phyloP scores from a whole-genome alignment of 2,888 invertebrate genomes.

The Creontiades dilutus region DNA sequence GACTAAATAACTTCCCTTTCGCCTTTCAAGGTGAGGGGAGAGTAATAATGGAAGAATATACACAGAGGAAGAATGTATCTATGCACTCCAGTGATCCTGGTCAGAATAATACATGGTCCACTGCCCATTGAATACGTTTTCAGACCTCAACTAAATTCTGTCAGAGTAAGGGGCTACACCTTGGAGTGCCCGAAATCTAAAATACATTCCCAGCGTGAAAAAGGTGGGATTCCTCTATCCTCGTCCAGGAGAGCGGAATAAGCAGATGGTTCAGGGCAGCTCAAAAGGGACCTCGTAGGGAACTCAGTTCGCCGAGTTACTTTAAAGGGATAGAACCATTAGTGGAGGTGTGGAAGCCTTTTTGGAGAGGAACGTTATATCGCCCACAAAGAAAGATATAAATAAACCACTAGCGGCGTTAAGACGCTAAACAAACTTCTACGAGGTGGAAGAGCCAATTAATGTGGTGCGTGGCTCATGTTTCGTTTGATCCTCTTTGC shows the following conservation, averaged over 20 bases:
- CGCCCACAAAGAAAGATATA: constrained; percentile 34
- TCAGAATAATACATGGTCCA: no score
- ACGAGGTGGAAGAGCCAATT: constrained; percentile 1
- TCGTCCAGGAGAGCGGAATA: background rate
- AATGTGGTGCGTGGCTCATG: background rate
- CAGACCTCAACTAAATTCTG: no score
- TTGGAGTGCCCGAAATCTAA: background rate
- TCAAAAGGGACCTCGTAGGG: background rate
- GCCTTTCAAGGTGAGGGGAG: no score
- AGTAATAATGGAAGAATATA: no score
- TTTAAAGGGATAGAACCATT: background rate
- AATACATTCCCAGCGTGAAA: background rate
- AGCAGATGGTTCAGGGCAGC: background rate
- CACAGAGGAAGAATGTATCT: no score
- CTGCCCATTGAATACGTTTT: no score
- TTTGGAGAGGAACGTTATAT: background rate
- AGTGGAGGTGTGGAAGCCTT: constrained; percentile 4
- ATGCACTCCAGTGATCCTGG: no score
- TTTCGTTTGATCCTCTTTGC: background rate
- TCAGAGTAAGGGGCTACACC: background rate
- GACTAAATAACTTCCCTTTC: no score
- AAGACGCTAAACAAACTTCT: background rate
- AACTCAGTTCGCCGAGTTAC: constrained; percentile 23
- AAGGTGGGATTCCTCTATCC: background rate
- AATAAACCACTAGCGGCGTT: background rate